These are phyloP conservation scores for Anableps anableps DNA, from an alignment of 2,797 vertebrate species.

Conservation along the genomic window DNA sequence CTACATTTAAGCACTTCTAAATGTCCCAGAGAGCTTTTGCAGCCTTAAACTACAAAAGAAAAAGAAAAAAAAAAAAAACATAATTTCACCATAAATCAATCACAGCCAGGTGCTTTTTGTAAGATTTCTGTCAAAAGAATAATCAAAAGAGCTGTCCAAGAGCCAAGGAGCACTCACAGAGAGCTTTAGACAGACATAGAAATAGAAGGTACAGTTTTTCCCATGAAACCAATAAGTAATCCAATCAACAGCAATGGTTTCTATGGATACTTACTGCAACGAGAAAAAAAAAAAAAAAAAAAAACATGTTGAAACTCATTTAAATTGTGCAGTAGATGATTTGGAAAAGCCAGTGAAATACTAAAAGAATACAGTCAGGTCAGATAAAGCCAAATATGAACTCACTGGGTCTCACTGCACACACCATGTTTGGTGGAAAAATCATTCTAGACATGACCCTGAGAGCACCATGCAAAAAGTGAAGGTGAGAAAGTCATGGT, in stretches of 20 bases:
- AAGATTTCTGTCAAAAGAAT: background rate
- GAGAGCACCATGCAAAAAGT: background rate
- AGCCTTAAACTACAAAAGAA: background rate
- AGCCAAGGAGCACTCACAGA: background rate
- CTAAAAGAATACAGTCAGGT: background rate
- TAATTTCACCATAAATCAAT: background rate
- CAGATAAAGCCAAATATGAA: background rate
- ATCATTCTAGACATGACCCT: background rate
- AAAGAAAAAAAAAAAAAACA: background rate
- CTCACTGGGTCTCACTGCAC: background rate
- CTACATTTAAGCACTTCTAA: background rate
- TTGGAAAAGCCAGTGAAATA: background rate
- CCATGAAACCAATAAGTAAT: background rate
- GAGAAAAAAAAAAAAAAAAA: background rate
- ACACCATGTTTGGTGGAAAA: background rate
- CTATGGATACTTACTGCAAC: background rate
- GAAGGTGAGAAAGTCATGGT: background rate
- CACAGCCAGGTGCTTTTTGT: background rate
- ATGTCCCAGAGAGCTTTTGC: background rate
- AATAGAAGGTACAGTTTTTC: background rate
- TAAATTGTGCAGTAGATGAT: background rate
- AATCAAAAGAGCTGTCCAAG: background rate
- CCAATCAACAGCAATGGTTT: background rate
- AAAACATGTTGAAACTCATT: background rate
- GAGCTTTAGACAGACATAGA: background rate